Evolutionary conservation across 1,140 invertebrate species (phyloP).

Genomic region (Delia radicum): DNA sequence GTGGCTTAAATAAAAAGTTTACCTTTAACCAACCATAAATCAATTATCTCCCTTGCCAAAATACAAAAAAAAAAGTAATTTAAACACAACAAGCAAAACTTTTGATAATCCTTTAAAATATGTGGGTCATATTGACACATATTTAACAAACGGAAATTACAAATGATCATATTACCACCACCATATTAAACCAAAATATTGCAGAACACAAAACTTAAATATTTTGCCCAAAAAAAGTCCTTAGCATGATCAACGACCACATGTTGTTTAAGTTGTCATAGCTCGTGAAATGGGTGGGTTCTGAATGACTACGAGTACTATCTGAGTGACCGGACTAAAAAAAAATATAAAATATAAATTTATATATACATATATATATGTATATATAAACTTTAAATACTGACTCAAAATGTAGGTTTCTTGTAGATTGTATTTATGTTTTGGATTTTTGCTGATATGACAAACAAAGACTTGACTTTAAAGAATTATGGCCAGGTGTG

Average conservation of each 20-base stretch:
- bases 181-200: background rate
- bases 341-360: background rate
- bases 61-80: background rate
- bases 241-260: slow-evolving; percentile 6
- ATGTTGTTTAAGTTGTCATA: slow-evolving; percentile 10
- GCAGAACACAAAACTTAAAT: background rate
- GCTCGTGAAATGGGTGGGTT: slow-evolving; percentile 21
- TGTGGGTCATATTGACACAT: slow-evolving; percentile 17
- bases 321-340: background rate
- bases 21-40: background rate
- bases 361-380: background rate
- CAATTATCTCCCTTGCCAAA: slow-evolving; percentile 6
- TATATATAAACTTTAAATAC: background rate
- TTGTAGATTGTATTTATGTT: background rate
- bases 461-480: slow-evolving; percentile 2
- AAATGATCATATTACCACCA: slow-evolving; percentile 15
- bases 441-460: background rate
- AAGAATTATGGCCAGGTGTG: background rate
- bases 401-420: slow-evolving; percentile 17
- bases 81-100: background rate
- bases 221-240: background rate
- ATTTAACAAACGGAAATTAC: slow-evolving; percentile 18
- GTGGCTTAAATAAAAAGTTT: background rate
- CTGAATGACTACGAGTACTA: background rate
- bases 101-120: slow-evolving; percentile 23